phyloP scores from a whole-genome alignment of 2,113 vertebrate genomes.

The Trematomus loennbergii region DNA sequence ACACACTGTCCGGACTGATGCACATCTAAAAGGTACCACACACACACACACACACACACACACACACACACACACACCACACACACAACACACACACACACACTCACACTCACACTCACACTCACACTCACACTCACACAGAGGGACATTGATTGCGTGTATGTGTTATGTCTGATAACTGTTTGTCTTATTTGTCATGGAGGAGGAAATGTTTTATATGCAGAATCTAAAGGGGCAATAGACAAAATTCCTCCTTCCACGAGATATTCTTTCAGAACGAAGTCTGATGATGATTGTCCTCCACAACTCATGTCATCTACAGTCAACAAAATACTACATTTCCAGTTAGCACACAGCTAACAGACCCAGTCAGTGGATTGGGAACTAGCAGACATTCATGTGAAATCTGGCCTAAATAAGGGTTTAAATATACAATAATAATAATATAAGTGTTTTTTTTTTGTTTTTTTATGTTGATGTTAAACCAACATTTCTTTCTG shows the following conservation, averaged over 20 bases:
- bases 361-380: too few species aligned
- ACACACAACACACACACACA: neutral
- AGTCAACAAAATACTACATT: neutral
- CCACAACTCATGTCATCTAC: neutral
- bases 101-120: neutral
- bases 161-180: slow-evolving; percentile 39
- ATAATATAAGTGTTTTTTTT: neutral
- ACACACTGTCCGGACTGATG: slow-evolving; percentile 50
- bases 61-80: neutral
- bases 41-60: neutral
- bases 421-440: too few species aligned
- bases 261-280: neutral
- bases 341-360: neutral
- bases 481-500: too few species aligned
- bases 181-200: slow-evolving; percentile 28
- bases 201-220: neutral
- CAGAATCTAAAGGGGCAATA: neutral
- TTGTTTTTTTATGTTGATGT: too few species aligned
- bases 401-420: neutral
- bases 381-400: neutral
- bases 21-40: slow-evolving; percentile 22
- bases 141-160: neutral
- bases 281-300: neutral
- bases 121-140: neutral
- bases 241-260: neutral